Evolutionary conservation across 2,113 vertebrate genomes (phyloP).

Genomic region (Boulengeromyrus knoepffleri): DNA sequence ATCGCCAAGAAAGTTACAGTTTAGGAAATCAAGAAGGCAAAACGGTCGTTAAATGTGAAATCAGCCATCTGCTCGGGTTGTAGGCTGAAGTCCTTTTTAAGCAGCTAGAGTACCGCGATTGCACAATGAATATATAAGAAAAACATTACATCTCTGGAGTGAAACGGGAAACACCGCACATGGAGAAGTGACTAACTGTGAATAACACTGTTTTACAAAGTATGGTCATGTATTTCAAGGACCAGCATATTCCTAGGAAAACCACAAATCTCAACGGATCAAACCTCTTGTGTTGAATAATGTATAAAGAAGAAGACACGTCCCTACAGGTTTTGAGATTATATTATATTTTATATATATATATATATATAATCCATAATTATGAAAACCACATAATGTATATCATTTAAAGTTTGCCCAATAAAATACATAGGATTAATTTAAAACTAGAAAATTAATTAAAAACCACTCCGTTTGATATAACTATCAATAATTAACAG

Average conservation of each 20-base stretch:
- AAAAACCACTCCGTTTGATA: background rate
- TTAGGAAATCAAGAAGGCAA: background rate
- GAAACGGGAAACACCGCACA: background rate
- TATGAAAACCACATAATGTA: background rate
- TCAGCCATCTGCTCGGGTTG: background rate
- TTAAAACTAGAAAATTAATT: background rate
- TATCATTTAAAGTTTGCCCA: background rate
- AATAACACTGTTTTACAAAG: background rate
- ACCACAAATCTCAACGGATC: background rate
- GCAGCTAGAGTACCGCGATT: background rate
- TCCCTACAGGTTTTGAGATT: background rate
- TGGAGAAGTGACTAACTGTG: background rate
- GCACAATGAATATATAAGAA: background rate
- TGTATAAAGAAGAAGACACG: background rate
- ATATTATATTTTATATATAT: too few relatives aligned
- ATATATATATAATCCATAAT: background rate
- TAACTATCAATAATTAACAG: background rate
- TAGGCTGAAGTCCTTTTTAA: background rate
- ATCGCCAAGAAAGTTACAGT: background rate
- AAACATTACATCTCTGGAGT: background rate
- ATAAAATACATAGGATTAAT: background rate
- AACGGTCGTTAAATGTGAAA: background rate
- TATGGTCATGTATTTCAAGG: background rate
- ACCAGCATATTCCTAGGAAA: background rate
- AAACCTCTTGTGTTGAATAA: background rate